A percentile compares a stretch with the other conserved stretches of the same genome.
Evolutionary conservation across 2,888 invertebrate genomes (phyloP).

Genomic region (Unio pictorum): DNA sequence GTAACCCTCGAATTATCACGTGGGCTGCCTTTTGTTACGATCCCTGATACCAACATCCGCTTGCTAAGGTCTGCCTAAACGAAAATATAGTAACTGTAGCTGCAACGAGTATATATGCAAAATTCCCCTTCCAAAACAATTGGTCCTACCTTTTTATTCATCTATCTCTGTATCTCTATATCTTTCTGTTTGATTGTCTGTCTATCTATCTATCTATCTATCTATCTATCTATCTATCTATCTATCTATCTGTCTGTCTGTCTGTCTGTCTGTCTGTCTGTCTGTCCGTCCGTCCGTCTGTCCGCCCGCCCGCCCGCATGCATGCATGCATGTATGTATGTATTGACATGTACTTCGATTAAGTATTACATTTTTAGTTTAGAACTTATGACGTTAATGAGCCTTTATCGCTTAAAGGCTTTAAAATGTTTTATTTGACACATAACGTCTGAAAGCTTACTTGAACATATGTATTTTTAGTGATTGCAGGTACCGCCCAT

Average conservation of each 20-base stretch:
- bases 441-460: constrained; percentile 4
- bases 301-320: too few species aligned
- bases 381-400: too few species aligned
- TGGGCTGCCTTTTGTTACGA: constrained; percentile 66
- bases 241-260: not conserved
- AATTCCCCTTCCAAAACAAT: too few species aligned
- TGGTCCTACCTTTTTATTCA: not conserved
- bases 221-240: not conserved
- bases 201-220: constrained; percentile 1
- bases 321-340: too few species aligned
- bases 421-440: not conserved
- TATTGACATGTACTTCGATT: too few species aligned
- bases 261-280: too few species aligned
- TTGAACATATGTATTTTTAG: constrained; percentile 19
- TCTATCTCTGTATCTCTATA: not conserved
- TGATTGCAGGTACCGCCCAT: constrained; percentile 22
- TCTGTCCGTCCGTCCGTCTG: too few species aligned
- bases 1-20: constrained; percentile 61
- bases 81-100: too few species aligned
- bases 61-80: constrained; percentile 60
- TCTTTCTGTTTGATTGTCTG: too few species aligned
- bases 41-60: constrained; percentile 63
- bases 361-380: too few species aligned
- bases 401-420: too few species aligned
- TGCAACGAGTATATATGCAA: too few species aligned